Conservation (phyloP, 1,140 invertebrate species). For the Drosophila quadrilineata region DNA sequence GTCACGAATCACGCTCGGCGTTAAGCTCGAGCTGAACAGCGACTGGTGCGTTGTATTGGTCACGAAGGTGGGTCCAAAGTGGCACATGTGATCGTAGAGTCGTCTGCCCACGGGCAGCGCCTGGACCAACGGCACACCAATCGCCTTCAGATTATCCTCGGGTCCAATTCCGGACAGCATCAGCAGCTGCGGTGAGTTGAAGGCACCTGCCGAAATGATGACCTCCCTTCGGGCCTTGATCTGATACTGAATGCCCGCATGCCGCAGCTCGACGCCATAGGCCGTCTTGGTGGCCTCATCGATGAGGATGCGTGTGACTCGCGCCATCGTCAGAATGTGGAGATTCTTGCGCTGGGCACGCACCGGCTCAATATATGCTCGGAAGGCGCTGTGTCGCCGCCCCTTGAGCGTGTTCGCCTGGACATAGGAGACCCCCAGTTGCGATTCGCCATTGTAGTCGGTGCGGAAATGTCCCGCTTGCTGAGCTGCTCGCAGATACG, state of each 20-base stretch:
- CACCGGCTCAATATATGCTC: slow-evolving; percentile 84
- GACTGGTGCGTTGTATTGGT: slow-evolving; percentile 82
- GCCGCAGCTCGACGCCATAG: slow-evolving; percentile 85
- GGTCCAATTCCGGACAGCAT: slow-evolving; percentile 92
- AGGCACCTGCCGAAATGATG: slow-evolving; percentile 87
- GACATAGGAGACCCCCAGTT: slow-evolving; percentile 85
- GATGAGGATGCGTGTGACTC: slow-evolving; percentile 86
- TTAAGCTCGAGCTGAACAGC: slow-evolving; percentile 72
- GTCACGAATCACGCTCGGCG: slow-evolving; percentile 37
- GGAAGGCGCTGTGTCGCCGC: slow-evolving; percentile 83
- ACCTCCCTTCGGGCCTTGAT: slow-evolving; percentile 86
- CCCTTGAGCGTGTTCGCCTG: slow-evolving; percentile 85
- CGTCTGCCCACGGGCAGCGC: slow-evolving; percentile 87
- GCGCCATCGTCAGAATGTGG: slow-evolving; percentile 83
- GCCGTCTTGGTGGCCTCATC: slow-evolving; percentile 84
- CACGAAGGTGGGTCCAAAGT: slow-evolving; percentile 84
- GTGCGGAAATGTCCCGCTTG: slow-evolving; percentile 84
- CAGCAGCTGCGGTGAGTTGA: slow-evolving; percentile 90
- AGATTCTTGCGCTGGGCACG: slow-evolving; percentile 85
- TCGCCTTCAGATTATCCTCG: slow-evolving; percentile 84
- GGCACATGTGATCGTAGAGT: slow-evolving; percentile 89
- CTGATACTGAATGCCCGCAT: slow-evolving; percentile 81
- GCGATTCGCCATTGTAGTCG: slow-evolving; percentile 86
- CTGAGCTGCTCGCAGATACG: slow-evolving; percentile 85
- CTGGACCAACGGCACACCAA: slow-evolving; percentile 86